phyloP scores from a whole-genome alignment of 2,113 vertebrate genomes.

The Cyanoderma ruficeps region DNA sequence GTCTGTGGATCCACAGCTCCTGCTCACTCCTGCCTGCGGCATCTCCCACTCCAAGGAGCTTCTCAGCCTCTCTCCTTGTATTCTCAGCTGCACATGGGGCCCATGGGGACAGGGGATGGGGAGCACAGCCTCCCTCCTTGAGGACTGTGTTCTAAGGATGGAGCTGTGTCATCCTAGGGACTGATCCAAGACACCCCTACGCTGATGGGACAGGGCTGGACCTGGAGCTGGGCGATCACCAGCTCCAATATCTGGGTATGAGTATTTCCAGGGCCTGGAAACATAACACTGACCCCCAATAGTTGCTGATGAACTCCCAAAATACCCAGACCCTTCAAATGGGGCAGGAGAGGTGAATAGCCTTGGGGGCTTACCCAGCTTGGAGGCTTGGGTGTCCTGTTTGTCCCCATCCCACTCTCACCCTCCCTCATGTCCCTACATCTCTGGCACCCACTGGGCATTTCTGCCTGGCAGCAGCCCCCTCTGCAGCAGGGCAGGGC shows the following conservation, averaged over 20 bases:
- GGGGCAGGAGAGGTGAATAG: background rate
- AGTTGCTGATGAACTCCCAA: background rate
- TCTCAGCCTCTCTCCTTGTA: background rate
- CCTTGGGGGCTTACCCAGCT: background rate
- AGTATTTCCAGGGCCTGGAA: background rate
- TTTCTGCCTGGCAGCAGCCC: background rate
- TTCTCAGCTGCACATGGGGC: fast-evolving
- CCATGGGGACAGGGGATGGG: background rate
- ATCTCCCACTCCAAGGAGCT: background rate
- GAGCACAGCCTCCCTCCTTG: background rate
- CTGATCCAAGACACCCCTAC: fast-evolving
- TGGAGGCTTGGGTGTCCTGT: background rate
- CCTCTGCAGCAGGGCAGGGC: background rate
- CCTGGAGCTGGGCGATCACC: background rate
- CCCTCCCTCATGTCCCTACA: background rate
- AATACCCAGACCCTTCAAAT: background rate
- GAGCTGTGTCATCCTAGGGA: background rate
- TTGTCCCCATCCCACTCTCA: background rate
- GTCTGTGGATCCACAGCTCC: background rate
- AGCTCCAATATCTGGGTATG: background rate
- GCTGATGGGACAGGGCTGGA: background rate
- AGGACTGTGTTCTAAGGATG: background rate
- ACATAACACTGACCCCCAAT: fast-evolving
- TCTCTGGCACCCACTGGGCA: background rate
- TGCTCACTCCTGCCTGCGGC: background rate